These are phyloP conservation scores for Malurus leucopterus DNA, from an alignment of 2,797 vertebrate genomes.

Conservation along the genomic window DNA sequence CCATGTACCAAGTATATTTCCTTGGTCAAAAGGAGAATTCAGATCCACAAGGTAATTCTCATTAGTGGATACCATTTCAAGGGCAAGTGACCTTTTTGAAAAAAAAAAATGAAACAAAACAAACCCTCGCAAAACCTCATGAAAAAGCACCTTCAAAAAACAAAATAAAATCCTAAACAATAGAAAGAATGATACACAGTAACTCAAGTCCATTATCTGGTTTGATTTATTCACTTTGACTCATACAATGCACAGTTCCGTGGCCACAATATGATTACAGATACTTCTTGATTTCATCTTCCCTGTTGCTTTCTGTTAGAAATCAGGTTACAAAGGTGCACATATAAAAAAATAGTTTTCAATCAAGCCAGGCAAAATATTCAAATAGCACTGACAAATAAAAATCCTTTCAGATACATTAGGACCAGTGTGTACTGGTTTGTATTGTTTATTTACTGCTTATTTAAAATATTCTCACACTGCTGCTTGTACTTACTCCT, in stretches of 20 bases:
- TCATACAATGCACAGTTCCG: background rate
- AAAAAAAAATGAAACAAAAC: background rate
- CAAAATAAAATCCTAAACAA: accelerated
- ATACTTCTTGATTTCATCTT: background rate
- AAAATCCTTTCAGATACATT: background rate
- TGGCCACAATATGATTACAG: background rate
- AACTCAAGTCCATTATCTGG: background rate
- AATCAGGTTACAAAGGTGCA: background rate
- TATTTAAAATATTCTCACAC: slow-evolving; percentile 10
- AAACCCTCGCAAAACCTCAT: background rate
- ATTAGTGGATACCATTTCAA: background rate
- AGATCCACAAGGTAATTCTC: background rate
- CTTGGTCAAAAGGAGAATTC: background rate
- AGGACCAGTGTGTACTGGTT: background rate
- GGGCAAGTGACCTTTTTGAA: background rate
- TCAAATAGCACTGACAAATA: background rate
- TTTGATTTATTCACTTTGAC: background rate
- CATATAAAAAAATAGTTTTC: background rate
- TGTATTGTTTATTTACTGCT: background rate
- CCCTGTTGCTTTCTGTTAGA: background rate
- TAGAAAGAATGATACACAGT: accelerated
- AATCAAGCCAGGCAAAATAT: background rate
- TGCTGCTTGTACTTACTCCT: background rate
- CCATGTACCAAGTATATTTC: accelerated
- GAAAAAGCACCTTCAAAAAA: background rate